phyloP scores from a whole-genome alignment of 2,888 invertebrate species.

The Drosophila falleni region DNA sequence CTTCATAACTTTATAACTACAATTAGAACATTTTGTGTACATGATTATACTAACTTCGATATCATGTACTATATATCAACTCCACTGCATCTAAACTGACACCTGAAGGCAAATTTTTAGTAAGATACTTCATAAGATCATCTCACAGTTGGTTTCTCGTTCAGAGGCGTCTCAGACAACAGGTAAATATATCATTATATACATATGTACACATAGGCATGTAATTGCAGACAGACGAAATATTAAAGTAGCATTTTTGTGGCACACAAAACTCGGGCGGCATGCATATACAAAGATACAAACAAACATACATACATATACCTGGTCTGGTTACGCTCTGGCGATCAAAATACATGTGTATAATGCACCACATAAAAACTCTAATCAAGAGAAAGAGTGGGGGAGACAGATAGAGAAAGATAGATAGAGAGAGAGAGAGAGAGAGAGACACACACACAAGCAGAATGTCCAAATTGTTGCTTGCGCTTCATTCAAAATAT shows the following conservation, averaged over 20 bases:
- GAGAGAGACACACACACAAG: constrained; percentile 6
- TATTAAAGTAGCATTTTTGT: constrained; percentile 58
- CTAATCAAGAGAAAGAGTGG: constrained; percentile 5
- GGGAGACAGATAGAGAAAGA: constrained; percentile 4
- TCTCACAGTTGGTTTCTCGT: constrained; percentile 34
- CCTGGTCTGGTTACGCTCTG: constrained; percentile 75
- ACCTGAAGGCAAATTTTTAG: constrained; percentile 13
- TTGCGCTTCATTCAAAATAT: constrained; percentile 46
- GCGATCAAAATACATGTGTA: constrained; percentile 62
- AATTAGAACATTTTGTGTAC: not conserved
- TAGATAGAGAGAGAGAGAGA: constrained; percentile 3
- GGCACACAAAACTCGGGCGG: constrained; percentile 55
- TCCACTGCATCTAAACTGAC: not conserved
- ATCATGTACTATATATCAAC: not conserved
- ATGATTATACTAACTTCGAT: no score
- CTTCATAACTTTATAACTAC: no score
- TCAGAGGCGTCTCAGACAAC: constrained; percentile 28
- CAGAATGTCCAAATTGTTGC: constrained; percentile 30
- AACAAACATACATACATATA: constrained; percentile 25
- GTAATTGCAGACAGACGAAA: constrained; percentile 61
- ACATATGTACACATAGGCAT: constrained; percentile 20
- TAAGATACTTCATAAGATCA: constrained; percentile 34
- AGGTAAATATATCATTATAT: constrained; percentile 1
- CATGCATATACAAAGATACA: constrained; percentile 7
- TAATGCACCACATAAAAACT: constrained; percentile 41